Base-by-base conservation (phyloP, 2,797 vertebrate species). In the Pteropus rufus region DNA sequence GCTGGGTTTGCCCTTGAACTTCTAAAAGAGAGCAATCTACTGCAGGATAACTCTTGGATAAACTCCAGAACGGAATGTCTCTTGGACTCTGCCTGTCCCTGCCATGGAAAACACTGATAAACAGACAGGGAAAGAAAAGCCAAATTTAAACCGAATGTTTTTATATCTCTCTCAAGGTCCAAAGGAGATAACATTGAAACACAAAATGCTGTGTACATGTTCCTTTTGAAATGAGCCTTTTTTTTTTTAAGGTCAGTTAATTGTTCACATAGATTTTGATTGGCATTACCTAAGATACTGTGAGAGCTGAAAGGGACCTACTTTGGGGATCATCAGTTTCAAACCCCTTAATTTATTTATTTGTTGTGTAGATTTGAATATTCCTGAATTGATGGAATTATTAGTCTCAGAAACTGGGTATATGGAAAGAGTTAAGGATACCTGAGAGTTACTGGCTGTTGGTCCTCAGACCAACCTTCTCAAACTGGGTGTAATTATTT, bases 1-100 rank as follows among this genome's bases (percentile, higher is more conserved):
- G 72, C 94, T 97, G 39, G 44, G 60, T 85, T 93, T 98, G 97
- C 96, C 96, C 97, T 98, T 98, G 96, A 96, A 96, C 89, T 97
- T 84, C 89, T 93, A 91, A 97, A 89, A 19, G 79, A 95, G 93
- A 97, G 83, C 87, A 76, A 72, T 95, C 84, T 91, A n/a, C 69
- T 92, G 62, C 54, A 80, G 76, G 96, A 89, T 96, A 93, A 90
- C 41, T 92, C 95, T 91, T 98, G 97, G 95, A 87, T 93, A 76
- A 62, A 46, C 67, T 92, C 62, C 93, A 97, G 92, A 93, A 80
- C 31, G 97, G 87, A 94, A 79, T 41, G 18, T 89, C 72, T 49
- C 58, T 77, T 29, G 80, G 91, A 86, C 91, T 96, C 79, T 58
- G 94, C 75, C 67, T 96, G 80, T 65, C 72, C 81, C 62, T 95